phyloP scores from a whole-genome alignment of 1,140 invertebrate genomes.

The Dendroctonus valens region DNA sequence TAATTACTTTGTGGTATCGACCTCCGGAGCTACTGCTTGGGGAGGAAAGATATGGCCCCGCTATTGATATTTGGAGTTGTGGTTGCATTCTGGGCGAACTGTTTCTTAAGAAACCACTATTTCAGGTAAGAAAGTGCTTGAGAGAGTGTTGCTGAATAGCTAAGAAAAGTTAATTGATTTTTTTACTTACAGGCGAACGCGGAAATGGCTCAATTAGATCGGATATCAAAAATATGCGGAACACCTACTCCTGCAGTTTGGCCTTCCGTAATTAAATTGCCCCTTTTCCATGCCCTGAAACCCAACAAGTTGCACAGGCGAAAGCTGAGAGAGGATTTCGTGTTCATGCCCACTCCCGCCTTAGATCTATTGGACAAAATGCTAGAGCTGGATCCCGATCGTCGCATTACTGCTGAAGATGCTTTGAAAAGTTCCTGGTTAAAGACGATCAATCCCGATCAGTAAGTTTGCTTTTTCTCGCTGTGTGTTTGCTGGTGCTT shows the following conservation, averaged over 20 bases:
- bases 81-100: constrained; percentile 99
- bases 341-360: constrained; percentile 83
- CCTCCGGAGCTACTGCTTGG: constrained; percentile 75
- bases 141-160: neutral
- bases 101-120: constrained; percentile 94
- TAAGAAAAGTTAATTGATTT: neutral
- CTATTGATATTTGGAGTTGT: constrained; percentile 99
- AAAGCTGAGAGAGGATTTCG: constrained; percentile 88
- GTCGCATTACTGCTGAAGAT: constrained; percentile 90
- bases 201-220: constrained; percentile 92
- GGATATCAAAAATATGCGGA: constrained; percentile 93
- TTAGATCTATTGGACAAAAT: constrained; percentile 95
- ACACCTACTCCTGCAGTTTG: constrained; percentile 96
- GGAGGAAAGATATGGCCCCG: constrained; percentile 96
- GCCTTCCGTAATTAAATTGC: constrained; percentile 95
- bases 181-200: constrained; percentile 70
- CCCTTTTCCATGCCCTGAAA: constrained; percentile 88
- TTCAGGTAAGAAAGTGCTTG: constrained; percentile 65
- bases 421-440: constrained; percentile 95
- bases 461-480: constrained; percentile 62
- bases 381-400: constrained; percentile 93
- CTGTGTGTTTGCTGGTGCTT: neutral
- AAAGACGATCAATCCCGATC: constrained; percentile 83
- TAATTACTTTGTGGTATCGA: constrained; percentile 98
- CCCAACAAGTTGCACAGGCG: constrained; percentile 89